Evolutionary conservation across 2,888 invertebrate genomes (phyloP), one percentile per base, ranked within the genome.

Genomic region (Drosophila fungiperda): DNA sequence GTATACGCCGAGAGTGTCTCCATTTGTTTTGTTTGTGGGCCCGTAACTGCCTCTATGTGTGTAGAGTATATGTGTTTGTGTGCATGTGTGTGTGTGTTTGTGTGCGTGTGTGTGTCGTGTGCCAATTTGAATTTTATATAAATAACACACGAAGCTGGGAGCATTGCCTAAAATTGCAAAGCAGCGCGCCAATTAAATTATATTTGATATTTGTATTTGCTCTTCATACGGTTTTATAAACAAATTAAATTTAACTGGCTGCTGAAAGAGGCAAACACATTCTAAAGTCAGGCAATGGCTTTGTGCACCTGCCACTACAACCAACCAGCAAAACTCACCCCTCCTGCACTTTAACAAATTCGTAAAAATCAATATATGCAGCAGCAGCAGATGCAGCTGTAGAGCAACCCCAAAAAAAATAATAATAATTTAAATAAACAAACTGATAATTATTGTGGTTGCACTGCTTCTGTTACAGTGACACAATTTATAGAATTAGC

Each of bases 311-410:
- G 75, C n/a, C 42, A 40, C 15, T 40, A 29, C 38, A 40, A 38
- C n/a, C 20, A 35, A 23, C 38, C 42, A 77, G 70, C 55, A 70
- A 60, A 78, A 55, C 67, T 49, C 64, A 48, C 36, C 52, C 36
- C 29, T 12, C 35, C 49, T 17, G 29, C 35, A 17, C 48, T 20
- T 29, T 3, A 70, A 49, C 50, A 45, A 35, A 59, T 52, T 54
- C 67, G 71, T 71, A 78, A 84, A 84, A 84, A 84, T 84, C 83
- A 82, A 84, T 84, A 84, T 73, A 60, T 65, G 61, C 73, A 61
- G 49, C 50, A 62, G 48, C 50, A 70, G 77, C 49, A 55, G 38
- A 45, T 36, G 53, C 26, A 32, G 55, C 20, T 40, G 48, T 38
- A 15, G 26, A 57, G 48, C 52, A 42, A 42, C 40, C 50, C 6